Conservation (phyloP, 2,797 vertebrate species). For the Channa striata region DNA sequence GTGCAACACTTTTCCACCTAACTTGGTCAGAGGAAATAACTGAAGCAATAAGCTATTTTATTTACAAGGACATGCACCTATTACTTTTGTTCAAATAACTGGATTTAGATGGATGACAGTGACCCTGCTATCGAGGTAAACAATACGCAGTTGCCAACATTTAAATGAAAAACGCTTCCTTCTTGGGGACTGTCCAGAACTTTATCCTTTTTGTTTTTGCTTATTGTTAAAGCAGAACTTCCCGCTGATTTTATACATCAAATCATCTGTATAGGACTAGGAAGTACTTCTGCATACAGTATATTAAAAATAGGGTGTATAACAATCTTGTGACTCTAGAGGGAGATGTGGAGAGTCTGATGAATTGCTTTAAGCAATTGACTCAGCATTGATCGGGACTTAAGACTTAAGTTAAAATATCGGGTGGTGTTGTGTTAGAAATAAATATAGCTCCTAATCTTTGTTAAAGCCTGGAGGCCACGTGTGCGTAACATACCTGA, state of each 20-base stretch:
- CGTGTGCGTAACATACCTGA: not conserved
- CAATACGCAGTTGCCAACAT: conserved; percentile 20
- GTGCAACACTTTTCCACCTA: conserved; percentile 14
- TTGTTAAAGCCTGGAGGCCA: not conserved
- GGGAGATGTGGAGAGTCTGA: not conserved
- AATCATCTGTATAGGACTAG: not conserved
- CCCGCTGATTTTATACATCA: not conserved
- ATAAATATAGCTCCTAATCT: not conserved
- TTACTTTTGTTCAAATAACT: conserved; percentile 24
- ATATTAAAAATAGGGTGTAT: too few relatives aligned
- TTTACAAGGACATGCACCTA: conserved; percentile 54
- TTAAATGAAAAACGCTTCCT: conserved; percentile 12
- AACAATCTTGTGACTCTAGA: not conserved
- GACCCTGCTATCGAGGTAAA: conserved; percentile 44
- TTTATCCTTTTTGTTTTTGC: not conserved
- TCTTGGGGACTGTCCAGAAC: conserved; percentile 6
- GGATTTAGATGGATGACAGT: conserved; percentile 43
- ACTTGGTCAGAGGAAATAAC: conserved; percentile 43
- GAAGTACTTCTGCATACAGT: not conserved
- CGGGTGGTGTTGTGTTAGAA: not conserved
- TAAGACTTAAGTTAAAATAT: not conserved
- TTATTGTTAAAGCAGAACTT: conserved; percentile 5
- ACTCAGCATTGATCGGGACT: not conserved
- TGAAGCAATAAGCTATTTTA: conserved; percentile 35
- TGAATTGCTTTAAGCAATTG: conserved; percentile 1